phyloP scores from a whole-genome alignment of 2,888 invertebrate species.

The Rutpela maculata region DNA sequence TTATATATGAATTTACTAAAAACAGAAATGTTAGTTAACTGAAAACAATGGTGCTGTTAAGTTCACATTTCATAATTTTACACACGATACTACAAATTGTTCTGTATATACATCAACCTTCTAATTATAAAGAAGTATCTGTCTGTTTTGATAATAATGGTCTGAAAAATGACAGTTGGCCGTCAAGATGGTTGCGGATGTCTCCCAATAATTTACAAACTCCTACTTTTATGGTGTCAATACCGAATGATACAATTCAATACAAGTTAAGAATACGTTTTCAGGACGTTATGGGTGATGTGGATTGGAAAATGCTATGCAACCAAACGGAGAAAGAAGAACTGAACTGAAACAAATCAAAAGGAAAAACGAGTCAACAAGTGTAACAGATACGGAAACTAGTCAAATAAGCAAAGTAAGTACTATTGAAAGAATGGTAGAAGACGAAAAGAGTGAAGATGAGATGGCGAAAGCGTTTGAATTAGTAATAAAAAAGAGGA shows the following conservation, averaged over 20 bases:
- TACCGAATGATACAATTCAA: background rate
- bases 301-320: background rate
- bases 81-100: slow-evolving; percentile 11
- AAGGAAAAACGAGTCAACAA: no score
- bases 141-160: background rate
- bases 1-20: no score
- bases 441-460: no score
- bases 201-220: background rate
- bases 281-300: background rate
- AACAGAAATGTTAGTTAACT: background rate
- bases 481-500: no score
- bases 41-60: background rate
- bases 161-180: background rate
- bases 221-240: background rate
- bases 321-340: no score
- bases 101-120: slow-evolving; percentile 9
- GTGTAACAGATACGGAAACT: no score
- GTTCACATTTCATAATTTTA: no score
- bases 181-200: background rate
- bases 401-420: no score
- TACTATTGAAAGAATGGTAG: no score
- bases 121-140: background rate
- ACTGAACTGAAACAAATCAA: no score
- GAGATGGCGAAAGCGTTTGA: no score
- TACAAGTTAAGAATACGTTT: background rate